These are phyloP conservation scores for Dolichallabes microphthalmus DNA, from an alignment of 2,113 vertebrate genomes.

Conservation along the genomic window DNA sequence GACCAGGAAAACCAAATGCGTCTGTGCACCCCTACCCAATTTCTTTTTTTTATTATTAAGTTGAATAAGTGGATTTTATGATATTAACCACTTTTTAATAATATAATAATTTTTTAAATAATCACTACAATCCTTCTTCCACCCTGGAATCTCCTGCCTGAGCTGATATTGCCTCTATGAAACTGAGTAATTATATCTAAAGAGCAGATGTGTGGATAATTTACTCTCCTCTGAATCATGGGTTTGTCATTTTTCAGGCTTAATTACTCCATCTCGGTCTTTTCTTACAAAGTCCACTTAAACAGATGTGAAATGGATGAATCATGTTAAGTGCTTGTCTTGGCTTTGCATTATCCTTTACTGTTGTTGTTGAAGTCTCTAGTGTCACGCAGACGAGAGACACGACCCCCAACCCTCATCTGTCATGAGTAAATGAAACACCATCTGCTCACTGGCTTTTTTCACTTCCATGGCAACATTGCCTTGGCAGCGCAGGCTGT, in stretches of 20 bases:
- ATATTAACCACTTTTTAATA: background rate
- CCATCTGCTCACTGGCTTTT: constrained; percentile 50
- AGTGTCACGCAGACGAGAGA: constrained; percentile 9
- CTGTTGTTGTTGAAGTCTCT: background rate
- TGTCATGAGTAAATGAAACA: constrained; percentile 46
- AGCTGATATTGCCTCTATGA: background rate
- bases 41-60: background rate
- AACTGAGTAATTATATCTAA: background rate
- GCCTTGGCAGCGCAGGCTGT: constrained; percentile 36
- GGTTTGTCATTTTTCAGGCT: background rate
- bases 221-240: constrained; percentile 2
- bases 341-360: constrained; percentile 4
- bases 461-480: constrained; percentile 29
- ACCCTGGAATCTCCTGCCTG: background rate
- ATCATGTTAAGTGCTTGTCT: background rate
- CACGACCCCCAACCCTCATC: constrained; percentile 10
- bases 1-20: no score
- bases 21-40: background rate
- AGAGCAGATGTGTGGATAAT: constrained; percentile 33
- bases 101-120: background rate
- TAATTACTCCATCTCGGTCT: background rate
- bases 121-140: background rate
- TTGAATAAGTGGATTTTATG: background rate
- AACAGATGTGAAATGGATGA: constrained; percentile 20
- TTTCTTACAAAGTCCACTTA: background rate